Evolutionary conservation across 2,113 vertebrate genomes (phyloP), one percentile per base, ranked within the genome.

Genomic region (Perccottus glenii): DNA sequence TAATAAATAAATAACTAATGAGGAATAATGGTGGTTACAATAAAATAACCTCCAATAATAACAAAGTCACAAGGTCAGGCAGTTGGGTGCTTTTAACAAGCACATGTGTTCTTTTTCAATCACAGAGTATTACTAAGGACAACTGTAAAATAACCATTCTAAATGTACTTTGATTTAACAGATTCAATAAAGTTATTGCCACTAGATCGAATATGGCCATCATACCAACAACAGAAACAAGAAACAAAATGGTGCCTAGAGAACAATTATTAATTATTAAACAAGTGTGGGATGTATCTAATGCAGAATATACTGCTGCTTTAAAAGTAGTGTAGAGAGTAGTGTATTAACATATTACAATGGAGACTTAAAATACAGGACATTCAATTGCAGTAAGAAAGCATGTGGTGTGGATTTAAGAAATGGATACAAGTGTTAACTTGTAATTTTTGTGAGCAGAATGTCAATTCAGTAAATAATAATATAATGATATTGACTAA

Each of bases 181-280:
- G 19, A 27, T 27, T 27, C 19, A 27, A 27, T 27, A 27, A 27
- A 27, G 19, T 27, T 27, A 27, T 27, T 27, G 1, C 19, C 19
- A 27, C 19, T 27, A 27, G 19, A 27, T 27, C 19, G 3, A 27
- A 27, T 67, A 52, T 5, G 12, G 50, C 12, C 33, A 46, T 49
- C 12, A 64, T 40, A 53, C 56, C 64, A 55, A 59, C 15, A 35
- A 56, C 35, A 59, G 77, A 51, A 49, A 64, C 10, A 65, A 45
- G n/a, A 67, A 65, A 75, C 45, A 72, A 60, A 47, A 78, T 65
- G 60, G 64, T 51, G 38, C 62, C 44, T 73, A 11, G n/a, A 62
- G 11, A 45, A 77, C 42, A 51, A 52, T 67, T 9, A 67, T 84
- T 16, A 70, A 77, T 80, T 84, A 78, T 80, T 86, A 48, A 85